A percentile compares a stretch with the other conserved stretches of the same genome.
Conservation (phyloP, 2,888 invertebrate genomes). For the Acanthosepion pharaonis region DNA sequence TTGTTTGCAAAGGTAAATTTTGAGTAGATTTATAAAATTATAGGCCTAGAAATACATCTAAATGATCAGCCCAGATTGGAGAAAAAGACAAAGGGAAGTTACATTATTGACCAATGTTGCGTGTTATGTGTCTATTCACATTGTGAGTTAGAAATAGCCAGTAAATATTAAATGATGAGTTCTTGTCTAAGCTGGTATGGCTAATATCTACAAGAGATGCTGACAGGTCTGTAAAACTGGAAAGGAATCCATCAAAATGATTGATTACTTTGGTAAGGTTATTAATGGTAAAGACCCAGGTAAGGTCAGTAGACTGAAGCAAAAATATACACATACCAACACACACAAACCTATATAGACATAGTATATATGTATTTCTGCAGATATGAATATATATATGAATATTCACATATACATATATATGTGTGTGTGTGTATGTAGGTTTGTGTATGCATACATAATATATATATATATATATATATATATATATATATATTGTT, state of each 20-base stretch:
- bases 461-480: too few species aligned
- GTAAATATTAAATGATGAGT: slow-evolving; percentile 15
- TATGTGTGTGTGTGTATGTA: neutral
- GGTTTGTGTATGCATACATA: too few species aligned
- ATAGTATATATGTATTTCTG: neutral
- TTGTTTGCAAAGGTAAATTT: too few species aligned
- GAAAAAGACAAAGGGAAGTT: neutral
- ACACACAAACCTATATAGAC: neutral
- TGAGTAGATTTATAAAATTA: neutral
- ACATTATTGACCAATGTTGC: neutral
- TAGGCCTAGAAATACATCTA: neutral
- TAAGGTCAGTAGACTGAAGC: neutral
- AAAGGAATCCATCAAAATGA: neutral
- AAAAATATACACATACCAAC: neutral
- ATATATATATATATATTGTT: too few species aligned
- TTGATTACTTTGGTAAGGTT: neutral
- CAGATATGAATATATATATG: neutral
- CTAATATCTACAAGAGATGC: neutral
- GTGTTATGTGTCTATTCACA: neutral
- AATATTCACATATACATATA: neutral
- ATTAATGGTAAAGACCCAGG: neutral
- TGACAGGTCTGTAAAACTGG: neutral
- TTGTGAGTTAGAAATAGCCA: neutral
- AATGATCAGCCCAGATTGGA: neutral
- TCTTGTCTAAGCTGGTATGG: neutral